phyloP scores from a whole-genome alignment of 2,797 vertebrate genomes.

The Gymnoscopelus microlampas region DNA sequence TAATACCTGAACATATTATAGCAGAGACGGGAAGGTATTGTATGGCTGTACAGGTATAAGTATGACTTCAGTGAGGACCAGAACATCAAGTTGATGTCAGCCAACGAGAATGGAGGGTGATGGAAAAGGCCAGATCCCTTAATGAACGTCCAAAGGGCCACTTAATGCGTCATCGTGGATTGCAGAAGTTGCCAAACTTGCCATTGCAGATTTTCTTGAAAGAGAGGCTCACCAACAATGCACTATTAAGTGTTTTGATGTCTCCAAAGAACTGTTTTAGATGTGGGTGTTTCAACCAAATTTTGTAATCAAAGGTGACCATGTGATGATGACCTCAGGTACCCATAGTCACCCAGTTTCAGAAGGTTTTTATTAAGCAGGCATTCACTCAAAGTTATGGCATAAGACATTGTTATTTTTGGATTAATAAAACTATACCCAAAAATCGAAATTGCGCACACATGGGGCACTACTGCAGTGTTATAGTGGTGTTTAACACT shows the following conservation, averaged over 20 bases:
- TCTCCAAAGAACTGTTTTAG: conserved; percentile 1
- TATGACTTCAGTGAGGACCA: neutral
- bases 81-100: neutral
- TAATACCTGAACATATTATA: too few species aligned
- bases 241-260: neutral
- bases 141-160: neutral
- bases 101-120: neutral
- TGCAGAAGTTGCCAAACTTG: conserved; percentile 10
- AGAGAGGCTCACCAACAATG: neutral
- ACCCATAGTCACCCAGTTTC: neutral
- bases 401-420: neutral
- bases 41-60: too few species aligned
- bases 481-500: too few species aligned
- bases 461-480: too few species aligned
- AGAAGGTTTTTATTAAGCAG: neutral
- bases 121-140: neutral
- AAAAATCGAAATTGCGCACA: too few species aligned
- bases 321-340: conserved; percentile 21
- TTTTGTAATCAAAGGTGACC: neutral
- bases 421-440: too few species aligned
- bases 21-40: too few species aligned
- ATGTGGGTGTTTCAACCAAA: neutral
- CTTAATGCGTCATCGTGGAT: neutral
- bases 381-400: neutral
- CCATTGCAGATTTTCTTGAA: neutral